Evolutionary conservation across 1,140 invertebrate genomes (phyloP).

Genomic region (Heliconius congener): DNA sequence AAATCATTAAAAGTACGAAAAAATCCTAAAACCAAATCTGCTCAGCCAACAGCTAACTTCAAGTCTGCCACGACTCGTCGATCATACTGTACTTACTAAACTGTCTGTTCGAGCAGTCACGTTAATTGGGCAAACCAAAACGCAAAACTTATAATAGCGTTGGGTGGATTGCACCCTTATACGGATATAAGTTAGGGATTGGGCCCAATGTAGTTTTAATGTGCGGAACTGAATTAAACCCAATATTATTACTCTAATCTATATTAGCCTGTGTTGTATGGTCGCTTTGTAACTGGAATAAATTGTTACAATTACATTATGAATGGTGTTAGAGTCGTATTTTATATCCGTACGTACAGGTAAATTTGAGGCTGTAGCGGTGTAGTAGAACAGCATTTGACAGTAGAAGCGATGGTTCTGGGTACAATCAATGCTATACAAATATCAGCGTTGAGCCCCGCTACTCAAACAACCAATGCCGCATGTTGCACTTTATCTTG

Average conservation of each 20-base stretch:
- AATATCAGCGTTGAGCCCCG: too few relatives aligned
- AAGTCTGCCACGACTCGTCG: too few relatives aligned
- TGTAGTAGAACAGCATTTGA: background rate
- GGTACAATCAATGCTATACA: too few relatives aligned
- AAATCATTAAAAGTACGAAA: too few relatives aligned
- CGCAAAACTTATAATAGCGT: slow-evolving; percentile 27
- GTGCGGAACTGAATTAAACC: slow-evolving; percentile 17
- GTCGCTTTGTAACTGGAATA: background rate
- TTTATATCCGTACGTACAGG: background rate
- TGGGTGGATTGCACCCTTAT: slow-evolving; percentile 9
- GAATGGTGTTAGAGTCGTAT: background rate
- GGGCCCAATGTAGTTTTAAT: slow-evolving; percentile 22
- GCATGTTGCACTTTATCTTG: too few relatives aligned
- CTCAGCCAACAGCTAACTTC: too few relatives aligned
- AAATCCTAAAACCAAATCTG: too few relatives aligned
- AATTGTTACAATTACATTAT: background rate
- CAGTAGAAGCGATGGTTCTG: too few relatives aligned
- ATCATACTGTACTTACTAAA: background rate
- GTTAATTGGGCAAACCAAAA: slow-evolving; percentile 22
- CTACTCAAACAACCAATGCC: too few relatives aligned
- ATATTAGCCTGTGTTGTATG: background rate
- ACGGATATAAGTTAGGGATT: slow-evolving; percentile 18
- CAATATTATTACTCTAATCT: slow-evolving; percentile 3
- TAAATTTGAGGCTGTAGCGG: background rate
- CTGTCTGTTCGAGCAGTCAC: background rate